phyloP scores from a whole-genome alignment of 92 coral and sea anemone species.

The Anthopleura xanthogrammica region DNA sequence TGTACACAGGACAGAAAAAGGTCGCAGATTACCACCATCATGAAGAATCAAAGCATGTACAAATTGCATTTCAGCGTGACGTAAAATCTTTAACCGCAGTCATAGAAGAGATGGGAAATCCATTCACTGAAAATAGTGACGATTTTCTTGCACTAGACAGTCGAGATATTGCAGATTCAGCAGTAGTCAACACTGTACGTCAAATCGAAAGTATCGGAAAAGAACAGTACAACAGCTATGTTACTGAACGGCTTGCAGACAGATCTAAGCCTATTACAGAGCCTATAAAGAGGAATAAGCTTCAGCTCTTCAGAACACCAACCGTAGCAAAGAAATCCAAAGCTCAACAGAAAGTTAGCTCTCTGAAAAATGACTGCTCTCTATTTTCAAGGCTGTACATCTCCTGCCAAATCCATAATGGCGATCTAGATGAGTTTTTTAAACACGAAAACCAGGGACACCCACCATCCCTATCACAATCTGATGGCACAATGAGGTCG shows the following conservation, averaged over 20 bases:
- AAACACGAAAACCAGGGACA: slow-evolving; percentile 54
- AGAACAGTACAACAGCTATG: slow-evolving; percentile 39
- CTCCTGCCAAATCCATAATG: slow-evolving; percentile 55
- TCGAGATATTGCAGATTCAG: slow-evolving; percentile 40
- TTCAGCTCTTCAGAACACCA: slow-evolving; percentile 43
- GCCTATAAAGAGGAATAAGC: slow-evolving; percentile 50
- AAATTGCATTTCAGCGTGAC: slow-evolving; percentile 40
- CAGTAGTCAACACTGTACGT: slow-evolving; percentile 35
- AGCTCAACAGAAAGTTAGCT: slow-evolving; percentile 15
- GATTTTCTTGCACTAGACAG: slow-evolving; percentile 55
- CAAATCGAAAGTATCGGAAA: slow-evolving; percentile 34
- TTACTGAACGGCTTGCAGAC: slow-evolving; percentile 38
- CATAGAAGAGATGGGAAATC: slow-evolving; percentile 52
- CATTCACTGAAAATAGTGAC: slow-evolving; percentile 44
- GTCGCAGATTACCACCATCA: slow-evolving; percentile 34
- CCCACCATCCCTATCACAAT: slow-evolving; percentile 63
- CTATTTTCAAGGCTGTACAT: slow-evolving; percentile 51
- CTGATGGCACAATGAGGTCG: too few relatives aligned
- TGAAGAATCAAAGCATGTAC: slow-evolving; percentile 37
- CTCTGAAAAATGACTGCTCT: slow-evolving; percentile 51
- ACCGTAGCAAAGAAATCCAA: slow-evolving; percentile 12
- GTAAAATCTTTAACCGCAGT: slow-evolving; percentile 30
- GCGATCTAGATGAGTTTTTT: slow-evolving; percentile 55
- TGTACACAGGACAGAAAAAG: too few relatives aligned
- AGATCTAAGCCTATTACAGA: slow-evolving; percentile 40